A percentile compares a stretch with the other conserved stretches of the same genome.
Evolutionary conservation across 2,888 invertebrate genomes (phyloP).

Genomic region (Drosophila mettleri): DNA sequence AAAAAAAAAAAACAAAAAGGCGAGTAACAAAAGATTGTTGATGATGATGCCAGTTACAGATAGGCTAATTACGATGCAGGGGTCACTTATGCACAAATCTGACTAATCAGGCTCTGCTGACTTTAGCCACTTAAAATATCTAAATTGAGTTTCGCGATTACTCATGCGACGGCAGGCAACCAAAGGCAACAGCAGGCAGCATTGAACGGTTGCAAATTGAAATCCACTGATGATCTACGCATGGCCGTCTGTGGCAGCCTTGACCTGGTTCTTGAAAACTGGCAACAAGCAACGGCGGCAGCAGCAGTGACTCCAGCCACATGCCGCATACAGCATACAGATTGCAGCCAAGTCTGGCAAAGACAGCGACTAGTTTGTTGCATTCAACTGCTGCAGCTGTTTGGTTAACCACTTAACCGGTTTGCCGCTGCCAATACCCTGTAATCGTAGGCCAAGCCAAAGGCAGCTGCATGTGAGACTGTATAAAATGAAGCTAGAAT

Average conservation of each 20-base stretch:
- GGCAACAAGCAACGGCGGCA: conserved; percentile 40
- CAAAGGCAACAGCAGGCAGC: conserved; percentile 33
- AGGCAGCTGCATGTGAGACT: not conserved
- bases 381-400: conserved; percentile 54
- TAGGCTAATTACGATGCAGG: conserved; percentile 60
- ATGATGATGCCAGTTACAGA: conserved; percentile 53
- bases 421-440: conserved; percentile 30
- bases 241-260: conserved; percentile 60
- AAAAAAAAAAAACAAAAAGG: conserved; percentile 56
- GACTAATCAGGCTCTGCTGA: conserved; percentile 51
- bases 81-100: conserved; percentile 20
- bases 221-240: conserved; percentile 65
- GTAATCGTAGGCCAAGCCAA: not conserved
- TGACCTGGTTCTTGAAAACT: conserved; percentile 70
- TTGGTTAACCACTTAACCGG: conserved; percentile 49
- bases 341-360: conserved; percentile 49
- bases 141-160: conserved; percentile 1
- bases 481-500: not conserved
- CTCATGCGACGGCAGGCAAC: conserved; percentile 5
- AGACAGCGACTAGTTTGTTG: conserved; percentile 37
- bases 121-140: not conserved
- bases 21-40: too few species aligned
- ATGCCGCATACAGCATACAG: conserved; percentile 42
- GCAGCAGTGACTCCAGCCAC: conserved; percentile 44
- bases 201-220: conserved; percentile 35